Evolutionary conservation across 1,140 invertebrate species (phyloP), one percentile per base, ranked within the genome.

Genomic region (Aporrectodea caliginosa): DNA sequence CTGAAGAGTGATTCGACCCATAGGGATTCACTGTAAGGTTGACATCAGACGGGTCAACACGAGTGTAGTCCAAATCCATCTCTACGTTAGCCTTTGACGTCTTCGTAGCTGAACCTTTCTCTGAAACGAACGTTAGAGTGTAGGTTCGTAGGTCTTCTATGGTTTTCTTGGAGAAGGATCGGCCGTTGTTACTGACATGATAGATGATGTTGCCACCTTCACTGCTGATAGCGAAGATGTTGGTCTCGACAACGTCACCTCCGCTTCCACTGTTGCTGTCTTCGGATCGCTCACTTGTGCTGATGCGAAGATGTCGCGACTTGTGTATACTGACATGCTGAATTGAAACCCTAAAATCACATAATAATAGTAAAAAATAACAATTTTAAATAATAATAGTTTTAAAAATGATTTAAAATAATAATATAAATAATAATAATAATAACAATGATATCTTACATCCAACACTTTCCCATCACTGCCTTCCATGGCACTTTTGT

Each of bases 161-260:
- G 27, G 79, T 82, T 78, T 84, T 86, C 73, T 81, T 82, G 2
- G 82, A 76, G 12, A 83, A 78, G n/a, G 34, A 30, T 35, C 43
- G 31, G 29, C 27, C 33, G 58, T 84, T 83, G 32, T 82, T 82
- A 30, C 82, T 92, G 31, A 94, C 92, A 85, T 95, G 94, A 87
- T 95, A 95, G 82, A 94, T 93, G 0, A 95, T 92, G 84, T 94
- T 94, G 0, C 94, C 94, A 82, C 94, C 93, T 31, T 94, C 93
- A 71, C 92, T 94, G 83, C 94, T 95, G 58, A 95, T 94, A 1
- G 94, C 94, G 85, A 93, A 94, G 14, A 95, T 93, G 84, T 93
- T 92, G 0, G 91, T 90, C 88, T 91, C 87, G 12, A 58, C 43
- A 58, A 58, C 75, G 16, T 86, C 84, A n/a, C n/a, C n/a, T n/a